phyloP scores from a whole-genome alignment of 2,113 vertebrate species.

The Condylura cristata region DNA sequence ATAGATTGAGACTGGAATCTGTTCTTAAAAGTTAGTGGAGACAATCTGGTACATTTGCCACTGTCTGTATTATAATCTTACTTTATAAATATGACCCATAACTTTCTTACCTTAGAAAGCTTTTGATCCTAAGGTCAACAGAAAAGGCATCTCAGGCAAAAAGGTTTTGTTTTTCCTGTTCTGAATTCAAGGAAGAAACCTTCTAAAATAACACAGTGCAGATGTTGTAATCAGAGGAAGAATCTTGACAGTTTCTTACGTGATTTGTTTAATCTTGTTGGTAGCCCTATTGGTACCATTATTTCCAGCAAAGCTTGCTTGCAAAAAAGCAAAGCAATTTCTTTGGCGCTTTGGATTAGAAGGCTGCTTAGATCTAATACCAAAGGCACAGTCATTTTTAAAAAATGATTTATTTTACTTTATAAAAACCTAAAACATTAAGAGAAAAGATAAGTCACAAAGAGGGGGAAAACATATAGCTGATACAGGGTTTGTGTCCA shows the following conservation, averaged over 20 bases:
- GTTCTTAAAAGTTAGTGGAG: neutral
- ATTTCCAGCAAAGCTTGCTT: neutral
- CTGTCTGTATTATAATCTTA: neutral
- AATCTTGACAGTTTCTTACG: neutral
- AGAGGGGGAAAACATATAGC: neutral
- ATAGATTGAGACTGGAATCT: neutral
- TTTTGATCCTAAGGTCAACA: neutral
- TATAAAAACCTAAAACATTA: conserved; percentile 1
- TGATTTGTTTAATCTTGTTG: neutral
- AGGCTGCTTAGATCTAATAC: neutral
- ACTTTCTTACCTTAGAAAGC: neutral
- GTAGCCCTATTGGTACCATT: neutral
- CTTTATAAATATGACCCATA: neutral
- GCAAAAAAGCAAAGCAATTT: neutral
- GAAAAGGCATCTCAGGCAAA: neutral
- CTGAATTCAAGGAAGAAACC: conserved; percentile 8
- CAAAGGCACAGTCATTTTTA: neutral
- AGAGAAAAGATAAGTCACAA: neutral
- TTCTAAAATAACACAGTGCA: neutral
- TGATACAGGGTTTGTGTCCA: neutral
- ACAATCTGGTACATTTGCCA: neutral
- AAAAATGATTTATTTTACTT: neutral
- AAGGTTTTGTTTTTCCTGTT: conserved; percentile 31
- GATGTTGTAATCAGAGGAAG: neutral
- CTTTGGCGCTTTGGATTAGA: neutral